Evolutionary conservation across 1,140 invertebrate genomes (phyloP), one percentile per base, ranked within the genome.

Genomic region (Parasteatoda tepidariorum): DNA sequence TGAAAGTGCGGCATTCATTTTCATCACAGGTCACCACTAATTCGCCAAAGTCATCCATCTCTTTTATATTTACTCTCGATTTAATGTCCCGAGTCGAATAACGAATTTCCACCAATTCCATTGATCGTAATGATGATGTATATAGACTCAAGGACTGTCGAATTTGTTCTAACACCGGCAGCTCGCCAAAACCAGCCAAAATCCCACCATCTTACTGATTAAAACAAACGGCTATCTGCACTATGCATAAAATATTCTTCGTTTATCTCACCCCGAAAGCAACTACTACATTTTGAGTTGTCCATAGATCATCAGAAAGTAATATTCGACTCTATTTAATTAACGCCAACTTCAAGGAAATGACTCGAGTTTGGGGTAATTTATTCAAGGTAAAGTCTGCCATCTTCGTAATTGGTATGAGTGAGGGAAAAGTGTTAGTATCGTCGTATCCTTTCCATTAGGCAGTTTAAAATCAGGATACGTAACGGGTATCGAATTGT

Each of bases 121-220:
- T 31, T 79, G 75, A 79, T 67, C 62, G 75, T 79, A 79, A 79
- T 79, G 75, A 79, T 79, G 75, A 79, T 79, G 75, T 34, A 79
- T 79, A 41, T 64, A 76, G 62, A 79, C 75, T 67, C 22, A 13
- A 48, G 18, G 38, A 18, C 38, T 41, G 64, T 67, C 64, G 33
- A 79, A 79, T 79, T 64, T 79, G 75, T 67, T 79, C 61, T 13
- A 13, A 64, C 61, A 30, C 18, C 57, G 22, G 0, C 22, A n/a
- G 57, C 22, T 59, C 38, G 38, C 18, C 9, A 48, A 48, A 18
- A 48, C 38, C 9, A 48, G 38, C 38, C 38, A 18, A 4, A 9
- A 48, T 48, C 38, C 38, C 18, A 13, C 59, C 34, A 18, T 73
- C 70, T 28, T 30, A n/a, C 75, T 79, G 75, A 79, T 79, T 79